A percentile compares a stretch with the other conserved stretches of the same genome.
Evolutionary conservation across 53 echinoderm and acorn worm species (phyloP).

Genomic region (Glandiceps talaboti): DNA sequence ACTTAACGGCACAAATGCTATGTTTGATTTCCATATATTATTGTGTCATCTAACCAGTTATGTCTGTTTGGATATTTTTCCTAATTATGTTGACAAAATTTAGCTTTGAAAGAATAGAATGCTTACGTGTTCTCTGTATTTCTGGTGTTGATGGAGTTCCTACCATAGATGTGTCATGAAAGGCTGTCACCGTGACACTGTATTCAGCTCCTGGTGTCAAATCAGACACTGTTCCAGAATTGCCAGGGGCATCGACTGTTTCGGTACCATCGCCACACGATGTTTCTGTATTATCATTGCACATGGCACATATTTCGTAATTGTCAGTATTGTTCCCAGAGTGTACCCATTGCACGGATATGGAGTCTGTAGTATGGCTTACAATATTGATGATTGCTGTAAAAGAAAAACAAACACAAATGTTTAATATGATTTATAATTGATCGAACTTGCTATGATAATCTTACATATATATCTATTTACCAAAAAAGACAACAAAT

Average conservation of each 20-base stretch:
- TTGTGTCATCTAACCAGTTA: too few relatives aligned
- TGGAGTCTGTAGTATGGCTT: background rate
- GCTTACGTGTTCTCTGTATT: background rate
- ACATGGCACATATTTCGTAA: background rate
- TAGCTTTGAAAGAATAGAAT: too few relatives aligned
- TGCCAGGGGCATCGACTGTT: background rate
- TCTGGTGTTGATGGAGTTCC: background rate
- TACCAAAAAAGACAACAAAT: too few relatives aligned
- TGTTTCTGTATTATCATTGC: background rate
- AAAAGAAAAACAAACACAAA: background rate
- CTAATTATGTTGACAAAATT: too few relatives aligned
- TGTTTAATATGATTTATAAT: too few relatives aligned
- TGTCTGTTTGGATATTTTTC: too few relatives aligned
- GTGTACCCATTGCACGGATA: background rate
- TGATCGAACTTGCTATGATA: too few relatives aligned
- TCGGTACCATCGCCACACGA: background rate
- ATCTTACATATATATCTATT: too few relatives aligned
- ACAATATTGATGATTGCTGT: background rate
- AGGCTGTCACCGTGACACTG: background rate
- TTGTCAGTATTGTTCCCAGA: background rate
- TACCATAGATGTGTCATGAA: background rate
- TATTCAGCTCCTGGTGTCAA: background rate
- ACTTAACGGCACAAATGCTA: too few relatives aligned
- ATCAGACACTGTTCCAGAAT: background rate
- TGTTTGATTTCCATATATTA: too few relatives aligned